Percentiles rank a stretch among this genome's conserved stretches.
Conservation (phyloP, 1,140 invertebrate species). For the Eumaeus atala region DNA sequence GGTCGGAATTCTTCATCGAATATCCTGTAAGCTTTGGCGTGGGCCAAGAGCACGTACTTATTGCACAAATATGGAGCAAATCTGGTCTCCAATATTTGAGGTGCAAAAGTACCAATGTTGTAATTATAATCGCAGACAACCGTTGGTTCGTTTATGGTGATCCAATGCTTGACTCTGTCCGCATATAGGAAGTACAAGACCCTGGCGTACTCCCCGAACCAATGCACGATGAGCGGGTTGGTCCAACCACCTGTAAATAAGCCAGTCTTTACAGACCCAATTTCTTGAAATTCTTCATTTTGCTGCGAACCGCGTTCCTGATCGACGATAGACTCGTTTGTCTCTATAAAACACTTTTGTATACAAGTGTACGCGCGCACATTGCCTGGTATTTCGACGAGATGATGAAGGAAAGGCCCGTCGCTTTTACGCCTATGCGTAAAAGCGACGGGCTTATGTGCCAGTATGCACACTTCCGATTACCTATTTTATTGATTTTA, state of each 20-base stretch:
- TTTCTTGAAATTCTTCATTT: too few species aligned
- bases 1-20: conserved; percentile 30
- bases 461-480: too few species aligned
- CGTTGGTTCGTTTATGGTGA: conserved; percentile 50
- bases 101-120: conserved; percentile 52
- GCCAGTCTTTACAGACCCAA: too few species aligned
- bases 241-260: conserved; percentile 73
- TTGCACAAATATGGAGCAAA: conserved; percentile 29
- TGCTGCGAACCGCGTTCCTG: too few species aligned
- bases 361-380: too few species aligned
- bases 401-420: too few species aligned
- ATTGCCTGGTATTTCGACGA: too few species aligned
- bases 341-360: too few species aligned
- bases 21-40: conserved; percentile 35
- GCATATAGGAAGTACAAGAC: conserved; percentile 53
- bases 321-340: too few species aligned
- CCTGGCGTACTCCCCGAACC: conserved; percentile 60
- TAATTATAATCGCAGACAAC: conserved; percentile 56
- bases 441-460: too few species aligned
- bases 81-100: conserved; percentile 53
- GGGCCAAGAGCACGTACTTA: conserved; percentile 32
- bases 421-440: too few species aligned
- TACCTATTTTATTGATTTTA: too few species aligned
- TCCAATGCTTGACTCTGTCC: conserved; percentile 62
- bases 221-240: conserved; percentile 63